Base-by-base conservation (phyloP, 2,888 invertebrate species). In the Leptarthrus brevirostris region DNA sequence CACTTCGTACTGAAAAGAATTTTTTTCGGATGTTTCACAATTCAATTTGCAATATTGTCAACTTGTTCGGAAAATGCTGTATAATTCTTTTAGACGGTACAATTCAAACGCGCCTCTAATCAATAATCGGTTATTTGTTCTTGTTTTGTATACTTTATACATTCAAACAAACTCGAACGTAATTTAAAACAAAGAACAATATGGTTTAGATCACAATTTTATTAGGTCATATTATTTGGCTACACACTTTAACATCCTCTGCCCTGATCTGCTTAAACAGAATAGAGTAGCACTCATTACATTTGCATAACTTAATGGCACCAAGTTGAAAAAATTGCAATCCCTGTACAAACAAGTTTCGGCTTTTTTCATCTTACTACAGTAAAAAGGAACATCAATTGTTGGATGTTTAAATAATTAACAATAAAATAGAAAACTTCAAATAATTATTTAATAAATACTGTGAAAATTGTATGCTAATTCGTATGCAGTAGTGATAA, bases 211-310 rank as follows among this genome's bases (percentile, higher is more conserved):
- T 58, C 58, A 58, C 58, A 58, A 18, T 58, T 36, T 58, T 58
- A 58, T 58, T 58, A 20, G 30, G 26, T 26, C 14, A 58, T 58
- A 22, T 36, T 58, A 58, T 58, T 58, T 58, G 58, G 58, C 58
- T 58, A 58, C 18, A 58, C 20, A 58, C 36, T 18, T 58, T 36
- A 58, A 36, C 36, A 58, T 16, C 18, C 36, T 36, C 34, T 34
- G 16, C 12, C 12, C n/a, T n/a, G n/a, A n/a, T n/a, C n/a, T n/a
- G n/a, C n/a, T n/a, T n/a, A n/a, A n/a, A n/a, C n/a, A n/a, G n/a
- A n/a, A n/a, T 30, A 6, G 8, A 30, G 8, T 30, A 30, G 30
- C 8, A 2, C 20, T 58, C 40, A 40, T 58, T 36, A 58, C 58
- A 58, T 58, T 58, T 58, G 58, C 36, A 36, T 58, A 12, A n/a